phyloP scores from a whole-genome alignment of 2,797 vertebrate species.

The Corythornis leucogaster region DNA sequence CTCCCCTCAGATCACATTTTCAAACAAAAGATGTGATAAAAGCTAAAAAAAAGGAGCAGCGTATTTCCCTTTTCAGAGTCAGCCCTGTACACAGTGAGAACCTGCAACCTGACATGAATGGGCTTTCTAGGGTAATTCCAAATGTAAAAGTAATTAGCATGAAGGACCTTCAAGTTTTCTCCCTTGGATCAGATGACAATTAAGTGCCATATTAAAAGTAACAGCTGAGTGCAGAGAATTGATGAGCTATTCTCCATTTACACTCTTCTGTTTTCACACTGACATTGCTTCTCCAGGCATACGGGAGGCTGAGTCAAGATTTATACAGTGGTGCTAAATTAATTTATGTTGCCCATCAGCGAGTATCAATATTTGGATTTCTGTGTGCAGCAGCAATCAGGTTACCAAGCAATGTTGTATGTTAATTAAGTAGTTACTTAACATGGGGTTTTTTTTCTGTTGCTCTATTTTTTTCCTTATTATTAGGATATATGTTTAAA shows the following conservation, averaged over 20 bases:
- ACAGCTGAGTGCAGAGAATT: not conserved
- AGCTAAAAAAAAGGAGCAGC: not conserved
- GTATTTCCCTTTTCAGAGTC: not conserved
- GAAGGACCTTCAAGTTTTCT: not conserved
- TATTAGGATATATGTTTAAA: not conserved
- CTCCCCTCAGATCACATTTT: not conserved
- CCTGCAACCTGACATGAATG: not conserved
- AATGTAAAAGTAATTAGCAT: not conserved
- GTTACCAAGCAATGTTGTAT: not conserved
- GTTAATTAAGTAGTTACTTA: not conserved
- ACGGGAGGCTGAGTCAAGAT: not conserved
- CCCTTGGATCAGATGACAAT: not conserved
- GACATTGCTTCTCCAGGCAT: not conserved
- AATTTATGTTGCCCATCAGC: not conserved
- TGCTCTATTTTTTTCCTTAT: not conserved
- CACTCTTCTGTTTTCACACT: not conserved
- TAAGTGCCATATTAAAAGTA: not conserved
- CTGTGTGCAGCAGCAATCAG: not conserved
- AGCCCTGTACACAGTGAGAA: not conserved
- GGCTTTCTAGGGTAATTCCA: not conserved
- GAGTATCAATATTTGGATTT: conserved; percentile 3
- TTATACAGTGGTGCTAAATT: not conserved
- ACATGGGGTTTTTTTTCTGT: not conserved
- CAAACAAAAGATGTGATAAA: not conserved
- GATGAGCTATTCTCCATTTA: not conserved